These are phyloP conservation scores for Heliconius melpomene DNA, from an alignment of 1,140 invertebrate genomes.

Conservation along the genomic window DNA sequence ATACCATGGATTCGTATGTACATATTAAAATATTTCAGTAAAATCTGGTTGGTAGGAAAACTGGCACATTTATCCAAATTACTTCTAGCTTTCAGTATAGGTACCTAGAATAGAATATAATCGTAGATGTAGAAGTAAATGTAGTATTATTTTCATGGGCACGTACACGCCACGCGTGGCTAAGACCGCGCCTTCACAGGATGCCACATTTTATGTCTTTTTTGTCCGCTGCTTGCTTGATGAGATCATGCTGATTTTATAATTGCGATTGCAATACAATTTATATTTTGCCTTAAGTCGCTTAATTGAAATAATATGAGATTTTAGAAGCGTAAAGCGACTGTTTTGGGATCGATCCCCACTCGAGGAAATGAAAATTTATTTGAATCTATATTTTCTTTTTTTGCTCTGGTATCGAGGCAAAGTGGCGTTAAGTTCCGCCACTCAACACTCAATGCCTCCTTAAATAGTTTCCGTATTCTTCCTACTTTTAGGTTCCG, in stretches of 20 bases:
- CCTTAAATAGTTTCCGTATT: too few relatives aligned
- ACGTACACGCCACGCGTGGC: constrained; percentile 42
- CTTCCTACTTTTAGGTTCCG: too few relatives aligned
- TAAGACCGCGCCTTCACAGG: constrained; percentile 44
- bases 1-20: not conserved
- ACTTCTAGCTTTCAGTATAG: too few relatives aligned
- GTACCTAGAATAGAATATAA: not conserved
- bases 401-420: too few relatives aligned
- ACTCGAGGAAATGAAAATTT: too few relatives aligned
- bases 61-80: not conserved
- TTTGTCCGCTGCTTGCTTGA: constrained; percentile 32
- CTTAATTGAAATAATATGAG: not conserved
- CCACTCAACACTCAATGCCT: too few relatives aligned
- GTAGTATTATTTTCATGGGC: not conserved
- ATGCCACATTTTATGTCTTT: constrained; percentile 38
- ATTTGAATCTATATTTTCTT: too few relatives aligned
- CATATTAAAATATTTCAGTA: too few relatives aligned
- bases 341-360: too few relatives aligned
- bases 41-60: too few relatives aligned
- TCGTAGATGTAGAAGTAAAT: not conserved
- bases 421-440: too few relatives aligned
- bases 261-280: not conserved
- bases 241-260: constrained; percentile 39
- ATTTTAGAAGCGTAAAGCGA: not conserved
- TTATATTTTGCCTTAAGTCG: not conserved